phyloP scores from a whole-genome alignment of 2,797 vertebrate genomes.

The Sphenodon punctatus region DNA sequence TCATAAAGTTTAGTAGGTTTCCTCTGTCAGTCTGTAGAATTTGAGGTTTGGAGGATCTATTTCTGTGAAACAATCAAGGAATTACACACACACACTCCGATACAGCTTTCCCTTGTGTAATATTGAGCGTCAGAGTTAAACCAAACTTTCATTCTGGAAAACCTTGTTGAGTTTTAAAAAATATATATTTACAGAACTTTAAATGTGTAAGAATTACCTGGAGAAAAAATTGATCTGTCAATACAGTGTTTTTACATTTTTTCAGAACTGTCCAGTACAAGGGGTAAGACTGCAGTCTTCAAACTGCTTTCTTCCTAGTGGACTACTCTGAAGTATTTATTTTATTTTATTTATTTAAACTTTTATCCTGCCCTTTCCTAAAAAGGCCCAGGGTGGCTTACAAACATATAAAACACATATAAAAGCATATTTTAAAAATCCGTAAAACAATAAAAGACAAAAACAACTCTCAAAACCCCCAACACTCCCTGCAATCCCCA shows the following conservation, averaged over 20 bases:
- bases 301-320: no score
- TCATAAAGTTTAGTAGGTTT: constrained; percentile 36
- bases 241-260: neutral
- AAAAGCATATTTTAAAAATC: no score
- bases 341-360: no score
- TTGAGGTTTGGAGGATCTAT: constrained; percentile 52
- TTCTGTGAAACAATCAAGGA: neutral
- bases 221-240: neutral
- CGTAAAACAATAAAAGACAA: no score
- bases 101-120: neutral
- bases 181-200: no score
- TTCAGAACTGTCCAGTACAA: neutral
- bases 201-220: neutral
- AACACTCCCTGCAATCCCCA: no score
- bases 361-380: no score
- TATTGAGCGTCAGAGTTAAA: neutral
- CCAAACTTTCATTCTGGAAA: neutral
- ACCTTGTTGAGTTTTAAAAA: neutral
- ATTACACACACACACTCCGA: neutral
- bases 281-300: neutral
- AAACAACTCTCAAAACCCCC: no score
- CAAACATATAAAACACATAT: no score
- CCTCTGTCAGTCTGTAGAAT: constrained; percentile 31
- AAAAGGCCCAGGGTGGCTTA: no score
- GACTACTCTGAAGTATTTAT: no score